Evolutionary conservation across 2,888 invertebrate genomes (phyloP).

Genomic region (Lypha dubia): DNA sequence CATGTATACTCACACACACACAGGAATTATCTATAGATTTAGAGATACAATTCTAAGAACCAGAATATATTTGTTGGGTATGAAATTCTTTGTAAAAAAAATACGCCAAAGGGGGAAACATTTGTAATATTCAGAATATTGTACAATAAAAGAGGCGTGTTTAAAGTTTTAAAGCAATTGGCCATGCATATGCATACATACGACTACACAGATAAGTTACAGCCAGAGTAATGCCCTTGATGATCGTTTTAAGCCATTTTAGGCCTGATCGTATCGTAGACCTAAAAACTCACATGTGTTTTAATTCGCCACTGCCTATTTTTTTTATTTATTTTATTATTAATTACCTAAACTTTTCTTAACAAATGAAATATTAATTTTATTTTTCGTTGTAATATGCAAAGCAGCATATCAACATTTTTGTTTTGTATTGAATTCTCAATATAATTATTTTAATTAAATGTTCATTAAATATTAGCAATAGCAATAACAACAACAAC

Average conservation of each 20-base stretch:
- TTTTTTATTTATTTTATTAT: too few species aligned
- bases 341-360: conserved; percentile 42
- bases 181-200: too few species aligned
- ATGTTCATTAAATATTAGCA: conserved; percentile 60
- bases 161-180: conserved; percentile 14
- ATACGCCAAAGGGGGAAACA: conserved; percentile 42
- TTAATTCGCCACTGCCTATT: background rate
- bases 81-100: conserved; percentile 1
- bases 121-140: conserved; percentile 30
- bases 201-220: background rate
- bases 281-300: conserved; percentile 14
- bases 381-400: background rate
- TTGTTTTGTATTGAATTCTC: conserved; percentile 25
- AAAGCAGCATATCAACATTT: conserved; percentile 31
- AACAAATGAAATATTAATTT: background rate
- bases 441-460: conserved; percentile 70
- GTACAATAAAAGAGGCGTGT: conserved; percentile 54
- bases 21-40: background rate
- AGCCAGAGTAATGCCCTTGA: conserved; percentile 62
- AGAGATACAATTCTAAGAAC: conserved; percentile 28
- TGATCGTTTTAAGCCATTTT: conserved; percentile 42
- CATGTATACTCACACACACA: conserved; percentile 3
- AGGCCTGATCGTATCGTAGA: background rate
- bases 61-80: conserved; percentile 33
- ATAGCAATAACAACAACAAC: conserved; percentile 12